Evolutionary conservation across 2,888 invertebrate genomes (phyloP).

Genomic region (Stenolophus ochropezus): DNA sequence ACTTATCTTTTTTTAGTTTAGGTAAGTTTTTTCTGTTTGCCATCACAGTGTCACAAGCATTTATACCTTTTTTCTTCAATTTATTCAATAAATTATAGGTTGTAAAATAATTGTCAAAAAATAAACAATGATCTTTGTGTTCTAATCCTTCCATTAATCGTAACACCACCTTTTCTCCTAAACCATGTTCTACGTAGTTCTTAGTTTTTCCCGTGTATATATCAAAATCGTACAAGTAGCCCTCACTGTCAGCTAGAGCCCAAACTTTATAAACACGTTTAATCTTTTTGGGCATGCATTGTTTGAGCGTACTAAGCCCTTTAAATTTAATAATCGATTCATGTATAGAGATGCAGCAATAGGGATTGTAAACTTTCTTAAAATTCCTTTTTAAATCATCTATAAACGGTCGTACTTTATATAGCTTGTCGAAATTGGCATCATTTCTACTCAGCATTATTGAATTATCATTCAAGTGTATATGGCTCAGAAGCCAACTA

Average conservation of each 20-base stretch:
- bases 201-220: slow-evolving; percentile 51
- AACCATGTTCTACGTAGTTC: slow-evolving; percentile 36
- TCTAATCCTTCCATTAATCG: slow-evolving; percentile 28
- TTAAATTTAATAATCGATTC: slow-evolving; percentile 46
- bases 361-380: slow-evolving; percentile 33
- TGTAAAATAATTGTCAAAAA: not conserved
- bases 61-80: slow-evolving; percentile 30
- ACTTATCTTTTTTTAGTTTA: slow-evolving; percentile 47
- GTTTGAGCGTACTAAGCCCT: slow-evolving; percentile 35
- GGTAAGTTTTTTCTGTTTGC: slow-evolving; percentile 33
- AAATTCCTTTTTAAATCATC: slow-evolving; percentile 21
- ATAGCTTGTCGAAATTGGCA: slow-evolving; percentile 52
- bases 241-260: slow-evolving; percentile 19
- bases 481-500: slow-evolving; percentile 1
- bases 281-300: slow-evolving; percentile 41
- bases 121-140: not conserved
- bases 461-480: slow-evolving; percentile 20
- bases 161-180: slow-evolving; percentile 47
- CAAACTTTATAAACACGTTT: not conserved
- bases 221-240: slow-evolving; percentile 44
- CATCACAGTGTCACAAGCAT: slow-evolving; percentile 36
- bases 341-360: slow-evolving; percentile 34
- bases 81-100: not conserved
- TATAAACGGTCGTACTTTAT: slow-evolving; percentile 61
- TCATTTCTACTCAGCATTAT: not conserved